A percentile compares a stretch with the other conserved stretches of the same genome.
Conservation (phyloP, 1,140 invertebrate genomes). For the Varroa destructor region DNA sequence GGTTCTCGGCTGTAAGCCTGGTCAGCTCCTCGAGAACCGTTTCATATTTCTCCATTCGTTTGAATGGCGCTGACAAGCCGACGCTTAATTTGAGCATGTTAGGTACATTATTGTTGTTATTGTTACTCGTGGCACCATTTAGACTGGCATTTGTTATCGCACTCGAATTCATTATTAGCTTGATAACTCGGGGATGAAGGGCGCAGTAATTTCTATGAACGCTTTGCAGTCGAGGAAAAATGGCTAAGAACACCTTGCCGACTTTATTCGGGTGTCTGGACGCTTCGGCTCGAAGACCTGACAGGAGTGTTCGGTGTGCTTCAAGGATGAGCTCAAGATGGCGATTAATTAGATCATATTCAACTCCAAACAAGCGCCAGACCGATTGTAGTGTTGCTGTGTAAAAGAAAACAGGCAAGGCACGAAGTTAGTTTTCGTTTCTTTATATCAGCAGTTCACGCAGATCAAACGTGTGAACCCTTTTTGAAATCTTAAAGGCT, state of each 20-base stretch:
- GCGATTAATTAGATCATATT: constrained; percentile 15
- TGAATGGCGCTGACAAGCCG: constrained; percentile 82
- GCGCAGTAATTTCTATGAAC: constrained; percentile 42
- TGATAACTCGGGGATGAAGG: constrained; percentile 43
- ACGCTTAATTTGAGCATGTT: constrained; percentile 9
- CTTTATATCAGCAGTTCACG: no score
- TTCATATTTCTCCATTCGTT: constrained; percentile 84
- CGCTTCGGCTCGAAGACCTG: constrained; percentile 31
- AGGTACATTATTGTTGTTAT: neutral
- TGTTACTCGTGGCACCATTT: neutral
- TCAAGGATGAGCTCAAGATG: constrained; percentile 13
- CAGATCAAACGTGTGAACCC: no score
- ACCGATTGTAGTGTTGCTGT: constrained; percentile 7
- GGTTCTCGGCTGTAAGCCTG: constrained; percentile 81
- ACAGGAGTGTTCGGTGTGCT: constrained; percentile 8
- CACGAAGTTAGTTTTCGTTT: no score
- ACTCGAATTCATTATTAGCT: constrained; percentile 36
- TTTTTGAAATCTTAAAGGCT: no score
- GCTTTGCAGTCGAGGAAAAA: constrained; percentile 40
- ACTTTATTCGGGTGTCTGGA: constrained; percentile 39
- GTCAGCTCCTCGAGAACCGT: constrained; percentile 74
- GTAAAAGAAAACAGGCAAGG: neutral
- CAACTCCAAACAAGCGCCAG: constrained; percentile 1
- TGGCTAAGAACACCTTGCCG: constrained; percentile 43
- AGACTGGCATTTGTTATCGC: no score